Evolutionary conservation across 2,888 invertebrate genomes (phyloP).

Genomic region (Volucella inanis): DNA sequence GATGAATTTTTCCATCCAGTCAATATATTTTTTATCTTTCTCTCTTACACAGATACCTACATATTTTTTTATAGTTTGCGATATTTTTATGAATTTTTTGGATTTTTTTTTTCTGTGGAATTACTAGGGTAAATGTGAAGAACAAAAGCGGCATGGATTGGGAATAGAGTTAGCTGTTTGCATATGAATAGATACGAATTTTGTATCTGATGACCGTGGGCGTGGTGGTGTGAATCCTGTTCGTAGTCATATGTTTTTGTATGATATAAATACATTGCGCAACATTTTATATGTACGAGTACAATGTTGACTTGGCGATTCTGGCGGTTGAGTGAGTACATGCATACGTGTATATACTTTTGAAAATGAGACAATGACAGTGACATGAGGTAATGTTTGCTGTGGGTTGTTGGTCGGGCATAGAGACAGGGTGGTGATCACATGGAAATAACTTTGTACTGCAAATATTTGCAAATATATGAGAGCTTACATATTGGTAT

Average conservation of each 20-base stretch:
- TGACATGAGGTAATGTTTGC: no score
- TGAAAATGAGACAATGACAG: no score
- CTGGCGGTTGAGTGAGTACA: constrained; percentile 46
- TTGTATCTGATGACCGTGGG: constrained; percentile 60
- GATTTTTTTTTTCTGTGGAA: neutral
- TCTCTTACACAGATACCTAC: neutral
- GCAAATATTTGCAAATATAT: no score
- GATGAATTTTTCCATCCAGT: constrained; percentile 10
- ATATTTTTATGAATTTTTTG: constrained; percentile 45
- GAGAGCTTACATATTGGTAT: no score
- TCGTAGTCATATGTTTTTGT: constrained; percentile 29
- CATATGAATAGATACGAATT: constrained; percentile 57
- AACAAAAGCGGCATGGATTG: constrained; percentile 17
- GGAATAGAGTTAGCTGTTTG: constrained; percentile 48
- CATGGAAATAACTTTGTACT: no score
- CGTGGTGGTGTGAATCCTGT: constrained; percentile 67
- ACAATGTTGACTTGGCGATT: constrained; percentile 34
- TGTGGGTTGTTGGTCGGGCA: no score
- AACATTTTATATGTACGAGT: constrained; percentile 28
- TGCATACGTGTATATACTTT: neutral
- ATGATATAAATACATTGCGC: constrained; percentile 44
- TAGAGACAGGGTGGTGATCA: no score
- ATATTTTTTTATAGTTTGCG: constrained; percentile 18
- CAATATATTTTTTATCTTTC: neutral
- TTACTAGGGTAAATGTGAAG: neutral